These are phyloP conservation scores for Drosophila erecta DNA, from an alignment of 1,140 invertebrate genomes.

Conservation along the genomic window DNA sequence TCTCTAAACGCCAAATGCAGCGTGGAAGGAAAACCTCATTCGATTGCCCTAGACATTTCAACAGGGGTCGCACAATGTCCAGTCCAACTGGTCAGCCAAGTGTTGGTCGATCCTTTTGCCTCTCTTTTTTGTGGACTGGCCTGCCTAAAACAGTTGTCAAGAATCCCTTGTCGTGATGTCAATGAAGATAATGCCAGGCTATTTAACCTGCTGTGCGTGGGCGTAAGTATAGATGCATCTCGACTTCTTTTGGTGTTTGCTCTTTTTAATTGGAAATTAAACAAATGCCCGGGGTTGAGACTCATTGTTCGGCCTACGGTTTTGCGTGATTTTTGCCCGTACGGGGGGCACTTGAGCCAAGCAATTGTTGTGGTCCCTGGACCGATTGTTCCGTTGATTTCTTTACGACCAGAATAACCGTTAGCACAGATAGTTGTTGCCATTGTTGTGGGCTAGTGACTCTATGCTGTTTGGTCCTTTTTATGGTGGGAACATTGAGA, in stretches of 20 bases:
- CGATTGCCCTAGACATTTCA: slow-evolving; percentile 56
- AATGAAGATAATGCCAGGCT: slow-evolving; percentile 74
- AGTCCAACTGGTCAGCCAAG: slow-evolving; percentile 62
- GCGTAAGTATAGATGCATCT: slow-evolving; percentile 57
- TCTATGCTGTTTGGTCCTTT: slow-evolving; percentile 20
- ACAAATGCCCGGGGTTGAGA: slow-evolving; percentile 61
- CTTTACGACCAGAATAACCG: slow-evolving; percentile 65
- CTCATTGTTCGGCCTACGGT: slow-evolving; percentile 60
- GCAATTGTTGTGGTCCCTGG: slow-evolving; percentile 71
- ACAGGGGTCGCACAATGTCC: slow-evolving; percentile 33
- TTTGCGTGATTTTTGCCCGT: slow-evolving; percentile 72
- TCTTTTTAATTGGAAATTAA: slow-evolving; percentile 83
- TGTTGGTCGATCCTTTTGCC: slow-evolving; percentile 59
- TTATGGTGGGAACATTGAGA: slow-evolving; percentile 63
- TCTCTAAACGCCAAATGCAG: slow-evolving; percentile 9
- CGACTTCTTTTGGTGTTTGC: slow-evolving; percentile 58
- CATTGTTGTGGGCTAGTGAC: slow-evolving; percentile 44
- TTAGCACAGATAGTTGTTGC: slow-evolving; percentile 46
- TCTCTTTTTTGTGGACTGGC: slow-evolving; percentile 1
- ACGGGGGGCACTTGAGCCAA: slow-evolving; percentile 59
- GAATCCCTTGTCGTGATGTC: slow-evolving; percentile 70
- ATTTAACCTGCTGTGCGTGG: slow-evolving; percentile 77
- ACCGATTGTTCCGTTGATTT: slow-evolving; percentile 60
- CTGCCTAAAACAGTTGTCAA: slow-evolving; percentile 76
- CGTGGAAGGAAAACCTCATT: slow-evolving; percentile 41